Conservation (phyloP, 1,140 invertebrate genomes). For the Ridgeia piscesae region DNA sequence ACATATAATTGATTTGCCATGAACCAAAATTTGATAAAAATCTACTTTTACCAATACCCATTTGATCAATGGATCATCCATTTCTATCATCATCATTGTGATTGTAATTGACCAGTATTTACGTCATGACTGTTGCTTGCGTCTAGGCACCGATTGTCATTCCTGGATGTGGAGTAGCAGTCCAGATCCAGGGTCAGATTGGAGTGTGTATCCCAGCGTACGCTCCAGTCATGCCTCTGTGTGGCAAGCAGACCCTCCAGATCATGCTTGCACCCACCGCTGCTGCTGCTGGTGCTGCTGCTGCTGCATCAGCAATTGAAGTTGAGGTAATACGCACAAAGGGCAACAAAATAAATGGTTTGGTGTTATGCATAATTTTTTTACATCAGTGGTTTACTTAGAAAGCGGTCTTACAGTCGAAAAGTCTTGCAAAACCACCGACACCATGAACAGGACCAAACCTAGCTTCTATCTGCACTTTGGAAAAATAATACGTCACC, state of each 20-base stretch:
- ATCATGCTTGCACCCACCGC: neutral
- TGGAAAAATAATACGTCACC: too few relatives aligned
- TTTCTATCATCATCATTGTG: neutral
- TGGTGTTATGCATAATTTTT: too few relatives aligned
- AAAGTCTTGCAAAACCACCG: too few relatives aligned
- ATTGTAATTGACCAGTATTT: neutral
- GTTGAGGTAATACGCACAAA: too few relatives aligned
- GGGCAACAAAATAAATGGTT: too few relatives aligned
- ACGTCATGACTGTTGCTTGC: neutral
- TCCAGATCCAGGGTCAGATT: neutral
- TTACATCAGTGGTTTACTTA: too few relatives aligned
- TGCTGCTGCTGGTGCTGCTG: neutral
- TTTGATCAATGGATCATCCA: neutral
- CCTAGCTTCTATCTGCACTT: too few relatives aligned
- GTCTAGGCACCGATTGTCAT: neutral
- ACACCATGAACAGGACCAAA: too few relatives aligned
- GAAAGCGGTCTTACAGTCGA: too few relatives aligned
- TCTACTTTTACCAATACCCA: neutral
- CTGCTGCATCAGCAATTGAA: neutral
- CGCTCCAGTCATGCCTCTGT: neutral
- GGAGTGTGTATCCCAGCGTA: neutral
- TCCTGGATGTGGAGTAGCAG: neutral
- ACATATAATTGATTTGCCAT: too few relatives aligned
- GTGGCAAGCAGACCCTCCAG: neutral
- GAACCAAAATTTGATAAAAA: neutral